Evolutionary conservation across 2,113 vertebrate species (phyloP).

Genomic region (Candoia aspera): DNA sequence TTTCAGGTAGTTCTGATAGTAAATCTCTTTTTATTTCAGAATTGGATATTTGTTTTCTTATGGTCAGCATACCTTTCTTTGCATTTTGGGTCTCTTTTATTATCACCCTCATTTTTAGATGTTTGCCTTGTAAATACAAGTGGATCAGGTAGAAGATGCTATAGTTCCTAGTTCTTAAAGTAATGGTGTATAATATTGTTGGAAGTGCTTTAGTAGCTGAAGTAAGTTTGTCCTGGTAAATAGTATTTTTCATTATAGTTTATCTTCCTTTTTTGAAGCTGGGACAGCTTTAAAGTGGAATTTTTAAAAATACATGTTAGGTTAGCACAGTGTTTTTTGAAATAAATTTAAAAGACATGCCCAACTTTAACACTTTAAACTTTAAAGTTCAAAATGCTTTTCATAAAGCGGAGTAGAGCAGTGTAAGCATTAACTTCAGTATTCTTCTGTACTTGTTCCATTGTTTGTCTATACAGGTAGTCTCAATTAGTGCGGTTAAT

Average conservation of each 20-base stretch:
- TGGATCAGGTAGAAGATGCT: neutral
- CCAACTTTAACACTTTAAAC: neutral
- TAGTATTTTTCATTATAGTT: neutral
- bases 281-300: neutral
- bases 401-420: neutral
- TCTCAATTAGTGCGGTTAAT: too few species aligned
- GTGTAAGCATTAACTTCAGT: neutral
- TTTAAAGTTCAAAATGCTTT: conserved; percentile 7
- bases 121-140: neutral
- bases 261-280: neutral
- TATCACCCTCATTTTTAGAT: neutral
- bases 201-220: neutral
- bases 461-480: too few species aligned
- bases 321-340: neutral
- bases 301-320: neutral
- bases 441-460: neutral
- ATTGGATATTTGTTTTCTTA: neutral
- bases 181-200: neutral
- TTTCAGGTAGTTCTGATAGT: neutral
- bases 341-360: conserved; percentile 6
- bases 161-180: neutral
- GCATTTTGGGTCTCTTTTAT: neutral
- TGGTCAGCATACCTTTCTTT: neutral
- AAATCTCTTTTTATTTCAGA: neutral
- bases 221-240: neutral